Evolutionary conservation across 2,888 invertebrate genomes (phyloP), one percentile per base, ranked within the genome.

Genomic region (Apamea crenata): DNA sequence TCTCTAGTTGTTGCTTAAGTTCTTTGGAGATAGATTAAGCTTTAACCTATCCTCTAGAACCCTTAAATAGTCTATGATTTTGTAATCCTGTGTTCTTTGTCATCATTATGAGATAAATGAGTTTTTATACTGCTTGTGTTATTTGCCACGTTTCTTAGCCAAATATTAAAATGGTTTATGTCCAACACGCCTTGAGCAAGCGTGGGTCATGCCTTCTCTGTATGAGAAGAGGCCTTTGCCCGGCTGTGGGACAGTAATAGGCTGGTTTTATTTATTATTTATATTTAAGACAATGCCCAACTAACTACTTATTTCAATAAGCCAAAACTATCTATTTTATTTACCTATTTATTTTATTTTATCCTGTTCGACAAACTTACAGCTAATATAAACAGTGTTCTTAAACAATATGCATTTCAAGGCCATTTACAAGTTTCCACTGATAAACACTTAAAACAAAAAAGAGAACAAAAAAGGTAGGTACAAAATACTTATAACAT

Each of bases 41-140:
- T 80, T 44, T 63, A 80, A 63, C 72, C 18, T 72, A 32, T 80
- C 21, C 25, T 29, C 12, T 8, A 25, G 16, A 7, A 50, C 16
- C 16, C 4, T 70, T 25, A 25, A 53, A 53, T 36, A 10, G 25
- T 70, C 25, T 4, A 36, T 36, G 10, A 53, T 0, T 53, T 70
- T 18, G 8, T 21, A 4, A 21, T 63, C 18, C 32, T 40, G 40
- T 40, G 40, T 7, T 40, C 40, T 40, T 40, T 40, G 6, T 40
- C 40, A 40, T 40, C 40, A 40, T 40, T 40, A 40, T 40, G 40
- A 40, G 40, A 40, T 40, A 40, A 40, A 40, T 40, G 7, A 40
- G 40, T 40, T 40, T 40, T 40, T 5, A 2, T 36, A 36, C 36
- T 36, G 36, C 21, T 65, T 32, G 5, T 21, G 63, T 32, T 61